Evolutionary conservation across 2,797 vertebrate genomes (phyloP).

Genomic region (Nasua narica): DNA sequence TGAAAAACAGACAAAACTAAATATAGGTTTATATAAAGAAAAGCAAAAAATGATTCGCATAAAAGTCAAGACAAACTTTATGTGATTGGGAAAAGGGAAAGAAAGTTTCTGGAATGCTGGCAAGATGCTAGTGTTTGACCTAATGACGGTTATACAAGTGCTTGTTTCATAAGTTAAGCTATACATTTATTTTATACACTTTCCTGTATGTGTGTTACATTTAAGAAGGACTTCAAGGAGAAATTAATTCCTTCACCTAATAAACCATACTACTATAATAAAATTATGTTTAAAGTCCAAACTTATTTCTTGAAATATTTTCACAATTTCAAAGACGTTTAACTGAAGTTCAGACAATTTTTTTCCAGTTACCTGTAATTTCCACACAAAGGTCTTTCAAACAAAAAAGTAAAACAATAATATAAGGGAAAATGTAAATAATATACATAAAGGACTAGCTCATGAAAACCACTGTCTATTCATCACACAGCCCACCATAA

Average conservation of each 20-base stretch:
- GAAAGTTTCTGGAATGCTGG: neutral
- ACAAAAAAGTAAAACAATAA: neutral
- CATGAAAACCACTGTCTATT: neutral
- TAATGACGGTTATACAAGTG: neutral
- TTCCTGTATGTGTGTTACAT: neutral
- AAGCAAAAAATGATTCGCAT: neutral
- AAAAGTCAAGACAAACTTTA: neutral
- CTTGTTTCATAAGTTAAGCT: neutral
- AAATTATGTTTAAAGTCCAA: neutral
- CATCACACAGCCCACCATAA: neutral
- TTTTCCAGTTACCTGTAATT: neutral
- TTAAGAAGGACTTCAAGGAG: neutral
- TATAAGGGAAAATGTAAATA: neutral
- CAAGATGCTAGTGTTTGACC: neutral
- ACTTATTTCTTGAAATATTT: neutral
- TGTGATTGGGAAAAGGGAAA: neutral
- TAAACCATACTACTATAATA: neutral
- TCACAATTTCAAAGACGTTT: neutral
- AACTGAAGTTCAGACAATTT: neutral
- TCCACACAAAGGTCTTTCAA: neutral
- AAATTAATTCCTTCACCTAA: neutral
- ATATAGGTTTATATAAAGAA: neutral
- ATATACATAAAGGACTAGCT: neutral
- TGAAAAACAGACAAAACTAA: neutral
- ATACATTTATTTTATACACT: neutral